These are phyloP conservation scores for Ptiloglossa arizonensis DNA, from an alignment of 1,140 invertebrate species.

Conservation along the genomic window DNA sequence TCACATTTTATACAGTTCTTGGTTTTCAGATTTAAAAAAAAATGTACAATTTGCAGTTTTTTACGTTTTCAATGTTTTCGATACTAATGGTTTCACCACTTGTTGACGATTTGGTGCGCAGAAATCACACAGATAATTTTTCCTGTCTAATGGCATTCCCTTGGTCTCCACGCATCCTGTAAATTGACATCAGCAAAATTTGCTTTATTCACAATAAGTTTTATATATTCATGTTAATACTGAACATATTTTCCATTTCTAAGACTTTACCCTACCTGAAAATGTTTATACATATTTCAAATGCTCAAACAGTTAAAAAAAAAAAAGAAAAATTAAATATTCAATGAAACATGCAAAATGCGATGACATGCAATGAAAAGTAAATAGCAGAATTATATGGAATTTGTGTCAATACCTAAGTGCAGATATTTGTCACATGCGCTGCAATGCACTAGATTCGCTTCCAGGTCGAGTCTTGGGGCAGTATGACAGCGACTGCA, in stretches of 20 bases:
- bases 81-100: slow-evolving; percentile 71
- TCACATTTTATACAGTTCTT: slow-evolving; percentile 49
- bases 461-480: slow-evolving; percentile 80
- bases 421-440: slow-evolving; percentile 83
- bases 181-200: slow-evolving; percentile 38
- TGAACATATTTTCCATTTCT: neutral
- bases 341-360: slow-evolving; percentile 52
- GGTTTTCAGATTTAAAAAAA: neutral
- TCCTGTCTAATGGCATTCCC: slow-evolving; percentile 73
- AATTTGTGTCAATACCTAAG: slow-evolving; percentile 80
- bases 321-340: neutral
- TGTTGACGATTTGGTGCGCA: slow-evolving; percentile 73
- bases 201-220: neutral
- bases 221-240: neutral
- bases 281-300: neutral
- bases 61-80: slow-evolving; percentile 74
- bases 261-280: slow-evolving; percentile 16
- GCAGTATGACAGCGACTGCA: slow-evolving; percentile 82
- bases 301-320: neutral
- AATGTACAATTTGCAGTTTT: slow-evolving; percentile 21
- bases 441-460: slow-evolving; percentile 81
- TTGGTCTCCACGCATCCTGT: slow-evolving; percentile 80
- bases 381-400: slow-evolving; percentile 64
- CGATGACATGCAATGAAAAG: slow-evolving; percentile 53
- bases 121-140: slow-evolving; percentile 79